Percentiles rank a stretch among this genome's conserved stretches.
phyloP scores from a whole-genome alignment of 2,888 invertebrate species.

The Muscina levida region DNA sequence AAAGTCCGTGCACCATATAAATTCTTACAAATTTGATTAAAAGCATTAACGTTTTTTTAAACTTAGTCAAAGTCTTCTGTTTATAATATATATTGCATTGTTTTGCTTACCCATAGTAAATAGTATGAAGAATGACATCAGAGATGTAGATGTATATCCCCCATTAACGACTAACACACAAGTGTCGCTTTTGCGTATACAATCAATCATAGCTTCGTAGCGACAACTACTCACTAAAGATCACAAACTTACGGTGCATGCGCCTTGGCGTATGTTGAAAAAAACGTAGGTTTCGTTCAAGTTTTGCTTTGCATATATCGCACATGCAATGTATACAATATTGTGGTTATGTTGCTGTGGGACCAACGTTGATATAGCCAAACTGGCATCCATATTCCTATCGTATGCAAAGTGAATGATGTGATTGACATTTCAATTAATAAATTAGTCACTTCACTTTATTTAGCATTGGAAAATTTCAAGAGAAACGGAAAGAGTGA shows the following conservation, averaged over 20 bases:
- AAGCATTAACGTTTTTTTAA: no score
- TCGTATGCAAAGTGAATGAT: conserved; percentile 27
- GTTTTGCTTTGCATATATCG: neutral
- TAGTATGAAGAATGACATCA: no score
- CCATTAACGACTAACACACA: neutral
- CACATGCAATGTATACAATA: conserved; percentile 28
- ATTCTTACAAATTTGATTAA: no score
- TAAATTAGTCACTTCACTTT: conserved; percentile 72
- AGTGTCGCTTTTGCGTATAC: conserved; percentile 18
- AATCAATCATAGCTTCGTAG: conserved; percentile 47
- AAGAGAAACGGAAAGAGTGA: conserved; percentile 19
- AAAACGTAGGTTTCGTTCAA: conserved; percentile 31
- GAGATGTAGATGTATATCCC: no score
- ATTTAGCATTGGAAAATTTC: conserved; percentile 20
- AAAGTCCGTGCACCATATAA: no score
- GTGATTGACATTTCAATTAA: conserved; percentile 77
- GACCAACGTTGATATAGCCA: neutral
- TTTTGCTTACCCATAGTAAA: no score
- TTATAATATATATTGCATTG: no score
- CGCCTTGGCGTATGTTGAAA: neutral
- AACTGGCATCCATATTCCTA: neutral
- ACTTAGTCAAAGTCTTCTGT: no score
- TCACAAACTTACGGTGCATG: neutral
- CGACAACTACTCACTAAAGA: neutral
- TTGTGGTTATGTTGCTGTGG: conserved; percentile 29